Conservation (phyloP, 2,113 vertebrate species). For the Quiscalus mexicanus region DNA sequence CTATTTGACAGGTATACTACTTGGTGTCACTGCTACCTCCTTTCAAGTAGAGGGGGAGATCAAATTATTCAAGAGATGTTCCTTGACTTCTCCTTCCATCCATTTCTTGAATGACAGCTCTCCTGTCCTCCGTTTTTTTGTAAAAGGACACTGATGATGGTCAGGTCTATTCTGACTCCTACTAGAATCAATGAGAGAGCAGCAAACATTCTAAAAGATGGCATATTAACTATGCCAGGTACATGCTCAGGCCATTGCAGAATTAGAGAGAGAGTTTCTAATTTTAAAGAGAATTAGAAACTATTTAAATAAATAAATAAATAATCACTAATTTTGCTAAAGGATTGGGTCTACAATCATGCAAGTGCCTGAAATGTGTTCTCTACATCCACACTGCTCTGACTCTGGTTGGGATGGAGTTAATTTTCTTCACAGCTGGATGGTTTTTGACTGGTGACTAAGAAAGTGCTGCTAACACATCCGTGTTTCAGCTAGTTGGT, state of each 20-base stretch:
- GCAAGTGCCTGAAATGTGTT: background rate
- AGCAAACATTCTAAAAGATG: background rate
- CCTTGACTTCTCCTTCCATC: background rate
- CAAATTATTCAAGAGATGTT: background rate
- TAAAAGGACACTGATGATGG: background rate
- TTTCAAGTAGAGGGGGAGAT: background rate
- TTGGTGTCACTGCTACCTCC: background rate
- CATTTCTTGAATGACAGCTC: background rate
- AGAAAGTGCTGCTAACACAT: background rate
- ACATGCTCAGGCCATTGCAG: background rate
- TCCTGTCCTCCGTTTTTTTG: background rate
- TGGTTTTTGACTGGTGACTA: background rate
- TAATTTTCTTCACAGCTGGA: background rate
- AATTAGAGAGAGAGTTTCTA: background rate
- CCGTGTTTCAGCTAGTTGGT: fast-evolving
- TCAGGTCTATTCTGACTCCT: background rate
- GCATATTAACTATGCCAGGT: background rate
- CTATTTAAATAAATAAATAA: background rate
- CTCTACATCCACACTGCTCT: background rate
- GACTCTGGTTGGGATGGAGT: background rate
- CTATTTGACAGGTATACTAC: background rate
- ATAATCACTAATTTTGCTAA: background rate
- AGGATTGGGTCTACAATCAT: background rate
- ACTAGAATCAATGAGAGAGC: background rate
- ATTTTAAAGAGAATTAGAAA: background rate